These are phyloP conservation scores for Heterocephalus glaber DNA, from an alignment of 2,113 vertebrate species.

Conservation along the genomic window DNA sequence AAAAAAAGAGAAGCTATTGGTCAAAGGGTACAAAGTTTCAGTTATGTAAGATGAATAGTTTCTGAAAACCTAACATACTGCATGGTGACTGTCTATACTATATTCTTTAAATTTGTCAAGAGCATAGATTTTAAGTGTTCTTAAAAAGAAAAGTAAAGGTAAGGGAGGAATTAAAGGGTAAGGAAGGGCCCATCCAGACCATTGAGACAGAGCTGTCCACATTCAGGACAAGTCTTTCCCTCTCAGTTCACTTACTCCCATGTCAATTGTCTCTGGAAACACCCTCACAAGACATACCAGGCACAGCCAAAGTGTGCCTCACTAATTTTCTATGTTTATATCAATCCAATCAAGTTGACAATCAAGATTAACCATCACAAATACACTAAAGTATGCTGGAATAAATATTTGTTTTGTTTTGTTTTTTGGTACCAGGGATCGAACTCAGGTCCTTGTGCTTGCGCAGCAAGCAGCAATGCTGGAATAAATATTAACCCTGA, in stretches of 20 bases:
- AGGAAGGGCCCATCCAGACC: not conserved
- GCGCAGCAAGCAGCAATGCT: no score
- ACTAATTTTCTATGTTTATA: not conserved
- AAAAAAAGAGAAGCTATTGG: not conserved
- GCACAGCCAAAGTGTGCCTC: not conserved
- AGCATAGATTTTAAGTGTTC: not conserved
- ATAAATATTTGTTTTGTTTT: no score
- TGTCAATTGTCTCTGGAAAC: not conserved
- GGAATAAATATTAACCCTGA: not conserved
- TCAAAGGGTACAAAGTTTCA: not conserved
- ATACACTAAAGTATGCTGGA: not conserved
- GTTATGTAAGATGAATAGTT: not conserved
- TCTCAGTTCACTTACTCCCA: not conserved
- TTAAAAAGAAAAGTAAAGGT: not conserved
- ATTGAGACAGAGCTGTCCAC: not conserved
- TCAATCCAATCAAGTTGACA: not conserved
- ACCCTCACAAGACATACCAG: not conserved
- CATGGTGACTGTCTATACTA: not conserved
- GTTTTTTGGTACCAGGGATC: no score
- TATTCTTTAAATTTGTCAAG: not conserved
- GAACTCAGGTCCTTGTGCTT: no score
- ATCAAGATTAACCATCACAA: not conserved
- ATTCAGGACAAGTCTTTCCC: no score
- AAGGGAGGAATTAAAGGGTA: not conserved
- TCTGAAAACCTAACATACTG: not conserved